Base-by-base conservation (phyloP, 2,888 invertebrate genomes). In the Metopia argyrocephala region DNA sequence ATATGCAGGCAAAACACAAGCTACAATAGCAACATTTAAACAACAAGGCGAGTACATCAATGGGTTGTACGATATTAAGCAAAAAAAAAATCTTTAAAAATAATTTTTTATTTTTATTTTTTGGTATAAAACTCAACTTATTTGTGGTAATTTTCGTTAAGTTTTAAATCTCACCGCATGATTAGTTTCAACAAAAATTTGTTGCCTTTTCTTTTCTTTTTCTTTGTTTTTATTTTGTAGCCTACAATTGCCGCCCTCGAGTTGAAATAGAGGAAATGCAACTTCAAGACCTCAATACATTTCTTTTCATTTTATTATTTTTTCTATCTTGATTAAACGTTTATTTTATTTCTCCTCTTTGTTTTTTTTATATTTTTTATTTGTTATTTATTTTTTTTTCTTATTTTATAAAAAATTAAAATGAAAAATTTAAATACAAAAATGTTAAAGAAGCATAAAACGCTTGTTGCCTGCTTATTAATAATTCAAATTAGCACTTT, bases 401-500 rank as follows among this genome's bases (percentile, higher is more conserved):
- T 54, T 18, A 27, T 71, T 52, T 61, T 52, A 50, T 66, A 45
- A 46, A 68, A 61, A 61, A 68, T 9, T n/a, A 18, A 18, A 48
- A 12, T n/a, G 66, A 66, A 45, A 68, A 45, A 52, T 59, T 57
- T 38, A 12, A 66, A 31, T 21, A 18, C 15, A 38, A 38, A 31
- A 38, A 3, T 38, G 15, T 38, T 38, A 12, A 50, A 27, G 25
- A 75, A 75, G 64, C 65, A 71, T 38, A 45, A 76, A 68, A 76
- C 52, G 46, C 54, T 73, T 68, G 71, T 73, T 76, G 79, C 57
- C 54, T 56, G 65, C 87, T 89, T 89, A 90, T 89, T 89, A 90
- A 90, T 88, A 90, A 90, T 88, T 89, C 89, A 89, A 89, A 90
- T 89, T 89, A 89, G 89, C 88, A 88, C 89, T 89, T 87, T 87